Evolutionary conservation across 2,888 invertebrate genomes (phyloP).

Genomic region (Hybos culiciformis): DNA sequence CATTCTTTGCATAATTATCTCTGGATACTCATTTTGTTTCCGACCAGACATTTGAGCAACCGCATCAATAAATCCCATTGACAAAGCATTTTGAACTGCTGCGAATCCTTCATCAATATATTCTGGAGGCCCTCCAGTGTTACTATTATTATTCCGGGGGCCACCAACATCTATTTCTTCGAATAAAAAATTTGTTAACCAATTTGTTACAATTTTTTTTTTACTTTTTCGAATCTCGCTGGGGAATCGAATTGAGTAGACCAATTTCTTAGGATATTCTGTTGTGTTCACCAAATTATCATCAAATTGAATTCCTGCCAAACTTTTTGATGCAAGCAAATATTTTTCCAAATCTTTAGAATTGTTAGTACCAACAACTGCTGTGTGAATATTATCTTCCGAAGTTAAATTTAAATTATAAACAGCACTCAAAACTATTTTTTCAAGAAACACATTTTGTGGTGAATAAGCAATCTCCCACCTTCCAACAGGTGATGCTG

Average conservation of each 20-base stretch:
- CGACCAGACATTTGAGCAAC: not conserved
- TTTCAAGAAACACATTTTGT: slow-evolving; percentile 30
- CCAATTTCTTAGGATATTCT: slow-evolving; percentile 37
- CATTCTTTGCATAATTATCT: slow-evolving; percentile 40
- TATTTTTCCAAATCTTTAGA: slow-evolving; percentile 1
- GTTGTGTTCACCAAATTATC: slow-evolving; percentile 30
- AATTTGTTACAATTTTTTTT: slow-evolving; percentile 27
- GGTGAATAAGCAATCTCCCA: slow-evolving; percentile 40
- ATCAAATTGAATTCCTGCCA: slow-evolving; percentile 47
- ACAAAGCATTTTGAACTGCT: slow-evolving; percentile 46
- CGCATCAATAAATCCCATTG: slow-evolving; percentile 36
- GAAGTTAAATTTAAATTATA: slow-evolving; percentile 14
- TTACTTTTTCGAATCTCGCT: slow-evolving; percentile 42
- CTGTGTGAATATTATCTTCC: too few species aligned
- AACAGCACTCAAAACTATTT: slow-evolving; percentile 27
- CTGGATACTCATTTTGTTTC: slow-evolving; percentile 17
- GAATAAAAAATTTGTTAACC: slow-evolving; percentile 57
- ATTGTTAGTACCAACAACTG: slow-evolving; percentile 14
- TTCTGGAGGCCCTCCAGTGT: slow-evolving; percentile 43
- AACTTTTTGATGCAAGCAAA: not conserved
- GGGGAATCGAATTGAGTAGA: slow-evolving; percentile 49
- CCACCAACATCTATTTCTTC: slow-evolving; percentile 45
- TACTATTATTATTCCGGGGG: not conserved
- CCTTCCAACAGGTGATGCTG: not conserved
- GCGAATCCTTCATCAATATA: slow-evolving; percentile 48